These are phyloP conservation scores for Malacoctenus gilli DNA, from an alignment of 2,797 vertebrate genomes.

Conservation along the genomic window DNA sequence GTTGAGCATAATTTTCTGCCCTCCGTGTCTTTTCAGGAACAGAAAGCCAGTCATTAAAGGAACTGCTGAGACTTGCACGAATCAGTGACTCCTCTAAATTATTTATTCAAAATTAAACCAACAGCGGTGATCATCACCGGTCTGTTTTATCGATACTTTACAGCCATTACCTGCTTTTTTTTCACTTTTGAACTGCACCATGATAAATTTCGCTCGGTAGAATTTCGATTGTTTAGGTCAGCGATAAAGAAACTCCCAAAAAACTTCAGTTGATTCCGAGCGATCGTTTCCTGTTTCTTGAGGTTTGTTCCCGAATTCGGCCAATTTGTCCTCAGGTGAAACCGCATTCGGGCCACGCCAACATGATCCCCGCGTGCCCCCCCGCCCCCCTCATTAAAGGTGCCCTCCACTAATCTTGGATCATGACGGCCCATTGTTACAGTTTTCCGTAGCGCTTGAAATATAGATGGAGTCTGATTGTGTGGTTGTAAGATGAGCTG, in stretches of 20 bases:
- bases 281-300: constrained; percentile 36
- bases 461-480: constrained; percentile 79
- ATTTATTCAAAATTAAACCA: not conserved
- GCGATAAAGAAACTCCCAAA: not conserved
- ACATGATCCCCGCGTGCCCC: constrained; percentile 40
- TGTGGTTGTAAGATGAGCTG: constrained; percentile 71
- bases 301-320: constrained; percentile 33
- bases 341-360: constrained; percentile 31
- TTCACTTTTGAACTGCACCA: not conserved
- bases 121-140: not conserved
- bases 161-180: too few relatives aligned
- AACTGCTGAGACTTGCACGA: constrained; percentile 17
- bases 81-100: not conserved
- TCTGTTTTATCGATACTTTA: not conserved
- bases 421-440: constrained; percentile 67
- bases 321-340: constrained; percentile 58
- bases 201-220: not conserved
- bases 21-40: constrained; percentile 29
- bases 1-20: constrained; percentile 33
- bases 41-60: constrained; percentile 12
- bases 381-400: constrained; percentile 57
- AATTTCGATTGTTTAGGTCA: not conserved
- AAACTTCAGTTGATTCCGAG: constrained; percentile 9
- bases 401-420: constrained; percentile 69
- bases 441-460: constrained; percentile 75